phyloP scores from a whole-genome alignment of 2,797 vertebrate genomes.

The Syngnathus rostellatus region DNA sequence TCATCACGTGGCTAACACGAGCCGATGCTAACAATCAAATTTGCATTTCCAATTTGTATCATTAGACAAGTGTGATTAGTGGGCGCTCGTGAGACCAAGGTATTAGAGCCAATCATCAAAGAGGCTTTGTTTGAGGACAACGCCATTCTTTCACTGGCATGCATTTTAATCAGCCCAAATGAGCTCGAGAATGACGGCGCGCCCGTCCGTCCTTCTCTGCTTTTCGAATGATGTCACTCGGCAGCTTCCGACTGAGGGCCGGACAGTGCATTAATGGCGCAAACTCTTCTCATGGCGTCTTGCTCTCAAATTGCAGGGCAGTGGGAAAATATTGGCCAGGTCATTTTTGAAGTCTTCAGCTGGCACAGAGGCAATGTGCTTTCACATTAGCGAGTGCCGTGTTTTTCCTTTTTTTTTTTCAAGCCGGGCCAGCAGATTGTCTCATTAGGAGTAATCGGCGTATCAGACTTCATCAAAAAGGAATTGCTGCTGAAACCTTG shows the following conservation, averaged over 20 bases:
- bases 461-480: constrained; percentile 41
- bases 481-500: constrained; percentile 29
- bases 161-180: constrained; percentile 1
- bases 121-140: not conserved
- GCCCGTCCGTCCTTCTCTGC: not conserved
- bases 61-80: not conserved
- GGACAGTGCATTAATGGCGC: too few relatives aligned
- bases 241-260: too few relatives aligned
- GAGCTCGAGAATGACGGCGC: not conserved
- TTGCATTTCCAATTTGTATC: not conserved
- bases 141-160: not conserved
- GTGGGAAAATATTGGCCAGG: not conserved
- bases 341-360: not conserved
- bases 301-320: not conserved
- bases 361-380: not conserved
- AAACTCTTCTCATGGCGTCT: not conserved
- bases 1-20: too few relatives aligned
- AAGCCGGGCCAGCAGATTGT: constrained; percentile 30
- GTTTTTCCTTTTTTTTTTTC: not conserved
- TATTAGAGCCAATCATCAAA: not conserved
- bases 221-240: not conserved
- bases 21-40: too few relatives aligned
- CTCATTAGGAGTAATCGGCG: constrained; percentile 45
- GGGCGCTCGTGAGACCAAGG: not conserved
- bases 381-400: not conserved